Conservation (phyloP, 2,113 vertebrate genomes). For the Labeo rohita region DNA sequence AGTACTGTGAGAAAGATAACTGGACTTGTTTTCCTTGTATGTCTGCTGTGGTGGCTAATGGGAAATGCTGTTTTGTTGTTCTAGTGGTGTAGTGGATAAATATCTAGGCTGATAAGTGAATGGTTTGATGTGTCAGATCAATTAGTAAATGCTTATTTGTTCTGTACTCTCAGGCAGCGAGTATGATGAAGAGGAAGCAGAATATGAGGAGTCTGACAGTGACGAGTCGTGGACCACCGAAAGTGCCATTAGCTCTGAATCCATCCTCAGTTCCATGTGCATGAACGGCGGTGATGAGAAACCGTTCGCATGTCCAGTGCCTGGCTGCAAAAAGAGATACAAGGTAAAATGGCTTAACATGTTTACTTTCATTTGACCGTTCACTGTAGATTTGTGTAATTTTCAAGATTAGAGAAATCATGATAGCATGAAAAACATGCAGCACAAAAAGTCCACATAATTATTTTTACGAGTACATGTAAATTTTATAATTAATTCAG, state of each 20-base stretch:
- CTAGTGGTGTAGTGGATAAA: background rate
- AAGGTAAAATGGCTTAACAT: constrained; percentile 78
- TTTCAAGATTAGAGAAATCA: background rate
- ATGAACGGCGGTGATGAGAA: constrained; percentile 99
- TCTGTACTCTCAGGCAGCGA: constrained; percentile 83
- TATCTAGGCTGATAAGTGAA: background rate
- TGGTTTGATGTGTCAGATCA: background rate
- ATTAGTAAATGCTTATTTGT: background rate
- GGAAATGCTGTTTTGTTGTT: constrained; percentile 16
- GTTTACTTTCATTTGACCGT: background rate
- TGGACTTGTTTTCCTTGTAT: background rate
- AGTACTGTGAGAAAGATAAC: constrained; percentile 30
- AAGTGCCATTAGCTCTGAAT: constrained; percentile 98
- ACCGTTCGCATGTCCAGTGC: constrained; percentile 96
- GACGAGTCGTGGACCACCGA: constrained; percentile 99
- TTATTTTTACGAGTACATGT: no score
- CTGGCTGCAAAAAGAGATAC: constrained; percentile 98
- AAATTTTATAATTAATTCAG: no score
- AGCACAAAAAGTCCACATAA: background rate
- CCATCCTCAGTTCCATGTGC: constrained; percentile 98
- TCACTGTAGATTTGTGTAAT: background rate
- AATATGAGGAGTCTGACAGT: constrained; percentile 98
- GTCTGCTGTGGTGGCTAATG: background rate
- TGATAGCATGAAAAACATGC: background rate
- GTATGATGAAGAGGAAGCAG: constrained; percentile 96